Evolutionary conservation across 2,888 invertebrate species (phyloP), one percentile per base, ranked within the genome.

Genomic region (Ochropleura plecta): DNA sequence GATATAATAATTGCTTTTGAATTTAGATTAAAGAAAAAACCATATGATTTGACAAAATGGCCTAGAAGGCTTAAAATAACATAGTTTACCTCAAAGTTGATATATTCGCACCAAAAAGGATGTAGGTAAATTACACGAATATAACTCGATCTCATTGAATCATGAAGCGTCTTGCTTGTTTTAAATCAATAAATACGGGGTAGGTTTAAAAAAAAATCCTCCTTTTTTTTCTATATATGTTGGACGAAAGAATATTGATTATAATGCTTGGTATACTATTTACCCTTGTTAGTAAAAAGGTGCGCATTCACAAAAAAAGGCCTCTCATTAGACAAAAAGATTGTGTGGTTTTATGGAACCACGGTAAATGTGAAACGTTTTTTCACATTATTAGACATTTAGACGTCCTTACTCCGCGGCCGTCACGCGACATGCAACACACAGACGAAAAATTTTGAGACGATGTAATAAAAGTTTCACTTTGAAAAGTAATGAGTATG

Each of bases 11-110:
- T 20, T 66, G 3, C 1, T 5, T 49, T 68, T 49, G 30, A 12
- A 44, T 20, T 55, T 55, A 44, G 42, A 53, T 5, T 46, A 48
- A 16, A 10, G 9, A 44, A 69, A 69, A 8, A 20, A 6, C 3
- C 5, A 53, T 0, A 16, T n/a, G 3, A n/a, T 53, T 30, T 71
- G 30, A 2, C 8, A 70, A 77, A 20, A 20, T 42, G 20, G 46
- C 46, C 53, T 48, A 0, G 16, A 57, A 40, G 30, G n/a, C 16
- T n/a, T 44, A 20, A 46, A 30, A 59, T 0, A 49, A 40, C 18
- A 63, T 2, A 46, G 40, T 20, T 51, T 76, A 76, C 46, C 51
- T 73, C 44, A 46, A 55, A 70, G 16, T 6, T 16, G 8, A 7
- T 9, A 48, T 42, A 42, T 68, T 44, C 18, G 70, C 57, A 40